These are phyloP conservation scores for Phymatocera aterrima DNA, from an alignment of 2,888 invertebrate species.

Conservation along the genomic window DNA sequence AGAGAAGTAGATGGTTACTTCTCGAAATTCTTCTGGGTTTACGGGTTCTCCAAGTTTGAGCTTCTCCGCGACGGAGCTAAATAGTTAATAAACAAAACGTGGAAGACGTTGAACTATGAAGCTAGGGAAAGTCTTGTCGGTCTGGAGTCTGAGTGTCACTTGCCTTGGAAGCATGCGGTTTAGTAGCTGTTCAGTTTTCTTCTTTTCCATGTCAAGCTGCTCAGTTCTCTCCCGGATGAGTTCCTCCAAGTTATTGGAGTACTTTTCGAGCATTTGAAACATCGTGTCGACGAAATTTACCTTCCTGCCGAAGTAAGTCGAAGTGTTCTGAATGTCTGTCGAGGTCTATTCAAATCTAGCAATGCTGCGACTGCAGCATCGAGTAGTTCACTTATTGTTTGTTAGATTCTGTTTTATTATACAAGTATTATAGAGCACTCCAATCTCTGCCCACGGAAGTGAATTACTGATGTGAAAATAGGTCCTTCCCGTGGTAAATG, in stretches of 20 bases:
- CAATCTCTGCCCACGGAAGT: not conserved
- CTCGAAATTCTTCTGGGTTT: constrained; percentile 94
- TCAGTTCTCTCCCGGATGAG: constrained; percentile 94
- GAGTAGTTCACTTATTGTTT: not conserved
- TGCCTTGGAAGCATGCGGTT: constrained; percentile 93
- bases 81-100: constrained; percentile 42
- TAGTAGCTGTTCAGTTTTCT: constrained; percentile 94
- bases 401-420: not conserved
- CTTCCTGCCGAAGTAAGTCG: constrained; percentile 82
- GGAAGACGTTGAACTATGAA: not conserved
- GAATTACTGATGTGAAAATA: constrained; percentile 19
- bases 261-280: constrained; percentile 97
- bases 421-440: not conserved
- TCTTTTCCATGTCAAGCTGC: constrained; percentile 95
- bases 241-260: constrained; percentile 96
- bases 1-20: constrained; percentile 95
- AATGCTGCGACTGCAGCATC: not conserved
- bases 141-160: constrained; percentile 49
- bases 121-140: too few relatives aligned
- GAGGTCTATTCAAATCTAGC: not conserved
- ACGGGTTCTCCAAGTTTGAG: constrained; percentile 92
- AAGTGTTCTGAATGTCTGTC: not conserved
- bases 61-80: constrained; percentile 94
- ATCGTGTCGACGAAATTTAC: constrained; percentile 97
- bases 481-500: not conserved